A percentile compares a stretch with the other conserved stretches of the same genome.
Conservation (phyloP, 1,140 invertebrate species). For the Meteorus sp. region DNA sequence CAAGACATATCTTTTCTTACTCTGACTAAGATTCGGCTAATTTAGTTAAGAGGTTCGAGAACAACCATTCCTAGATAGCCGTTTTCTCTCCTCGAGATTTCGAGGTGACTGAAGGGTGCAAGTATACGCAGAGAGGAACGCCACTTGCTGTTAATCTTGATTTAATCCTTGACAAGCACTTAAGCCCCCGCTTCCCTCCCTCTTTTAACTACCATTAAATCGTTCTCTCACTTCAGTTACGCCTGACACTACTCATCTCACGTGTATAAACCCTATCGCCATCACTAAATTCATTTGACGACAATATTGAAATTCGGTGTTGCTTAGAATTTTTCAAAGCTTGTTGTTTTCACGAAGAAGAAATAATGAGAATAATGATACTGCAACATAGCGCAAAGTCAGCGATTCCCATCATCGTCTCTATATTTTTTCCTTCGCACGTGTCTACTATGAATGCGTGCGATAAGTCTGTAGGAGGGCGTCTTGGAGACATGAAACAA, state of each 20-base stretch:
- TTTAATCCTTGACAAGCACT: conserved; percentile 60
- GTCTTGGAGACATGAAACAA: not conserved
- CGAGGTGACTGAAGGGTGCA: conserved; percentile 41
- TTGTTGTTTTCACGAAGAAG: not conserved
- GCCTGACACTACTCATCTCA: not conserved
- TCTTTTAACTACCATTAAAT: conserved; percentile 53
- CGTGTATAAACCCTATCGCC: conserved; percentile 9
- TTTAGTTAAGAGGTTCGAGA: conserved; percentile 45
- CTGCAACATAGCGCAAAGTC: not conserved
- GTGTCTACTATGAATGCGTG: too few species aligned
- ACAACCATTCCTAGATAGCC: conserved; percentile 37
- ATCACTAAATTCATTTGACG: not conserved
- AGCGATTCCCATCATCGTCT: not conserved
- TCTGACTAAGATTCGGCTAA: conserved; percentile 40
- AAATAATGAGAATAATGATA: not conserved
- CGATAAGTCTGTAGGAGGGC: too few species aligned
- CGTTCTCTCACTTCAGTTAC: conserved; percentile 26
- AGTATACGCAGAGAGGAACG: conserved; percentile 37
- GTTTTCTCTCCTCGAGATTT: conserved; percentile 23
- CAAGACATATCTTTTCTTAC: not conserved
- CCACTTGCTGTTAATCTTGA: conserved; percentile 59
- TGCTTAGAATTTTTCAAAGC: not conserved
- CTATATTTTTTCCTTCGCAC: too few species aligned
- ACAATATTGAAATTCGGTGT: not conserved
- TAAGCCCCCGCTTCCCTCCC: conserved; percentile 40